Evolutionary conservation across 2,888 invertebrate genomes (phyloP).

Genomic region (Pomacea canaliculata): DNA sequence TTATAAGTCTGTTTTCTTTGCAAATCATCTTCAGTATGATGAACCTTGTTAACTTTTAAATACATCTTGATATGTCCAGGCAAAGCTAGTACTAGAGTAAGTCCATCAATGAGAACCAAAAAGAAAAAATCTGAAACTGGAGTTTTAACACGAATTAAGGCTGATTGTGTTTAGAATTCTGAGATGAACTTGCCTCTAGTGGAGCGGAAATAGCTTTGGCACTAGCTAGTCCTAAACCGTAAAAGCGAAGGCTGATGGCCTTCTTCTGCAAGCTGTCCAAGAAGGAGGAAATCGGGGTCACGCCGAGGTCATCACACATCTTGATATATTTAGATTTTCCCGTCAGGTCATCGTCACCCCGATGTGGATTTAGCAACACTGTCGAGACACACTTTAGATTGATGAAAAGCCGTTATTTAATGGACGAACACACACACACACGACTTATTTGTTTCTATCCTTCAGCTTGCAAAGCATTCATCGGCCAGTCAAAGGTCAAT

Average conservation of each 20-base stretch:
- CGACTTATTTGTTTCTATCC: not conserved
- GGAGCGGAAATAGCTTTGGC: constrained; percentile 59
- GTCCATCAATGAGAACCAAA: no score
- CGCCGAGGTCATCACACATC: constrained; percentile 24
- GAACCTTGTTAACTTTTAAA: no score
- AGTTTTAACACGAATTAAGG: no score
- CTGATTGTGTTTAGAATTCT: no score
- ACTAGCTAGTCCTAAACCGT: constrained; percentile 59
- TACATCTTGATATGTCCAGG: no score
- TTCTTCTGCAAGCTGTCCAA: constrained; percentile 52
- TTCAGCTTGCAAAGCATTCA: no score
- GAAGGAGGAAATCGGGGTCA: constrained; percentile 38
- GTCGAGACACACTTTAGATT: not conserved
- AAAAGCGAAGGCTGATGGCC: constrained; percentile 52
- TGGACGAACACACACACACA: not conserved
- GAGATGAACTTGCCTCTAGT: constrained; percentile 42
- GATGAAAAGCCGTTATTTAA: not conserved
- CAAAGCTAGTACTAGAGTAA: no score
- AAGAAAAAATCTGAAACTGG: no score
- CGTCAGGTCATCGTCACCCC: constrained; percentile 22
- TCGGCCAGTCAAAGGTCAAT: no score
- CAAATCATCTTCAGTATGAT: no score
- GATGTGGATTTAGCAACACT: constrained; percentile 29
- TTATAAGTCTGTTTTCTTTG: no score
- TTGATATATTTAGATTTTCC: constrained; percentile 23